Conservation (phyloP, 2,113 vertebrate genomes). For the Mesembrinibis cayennensis region DNA sequence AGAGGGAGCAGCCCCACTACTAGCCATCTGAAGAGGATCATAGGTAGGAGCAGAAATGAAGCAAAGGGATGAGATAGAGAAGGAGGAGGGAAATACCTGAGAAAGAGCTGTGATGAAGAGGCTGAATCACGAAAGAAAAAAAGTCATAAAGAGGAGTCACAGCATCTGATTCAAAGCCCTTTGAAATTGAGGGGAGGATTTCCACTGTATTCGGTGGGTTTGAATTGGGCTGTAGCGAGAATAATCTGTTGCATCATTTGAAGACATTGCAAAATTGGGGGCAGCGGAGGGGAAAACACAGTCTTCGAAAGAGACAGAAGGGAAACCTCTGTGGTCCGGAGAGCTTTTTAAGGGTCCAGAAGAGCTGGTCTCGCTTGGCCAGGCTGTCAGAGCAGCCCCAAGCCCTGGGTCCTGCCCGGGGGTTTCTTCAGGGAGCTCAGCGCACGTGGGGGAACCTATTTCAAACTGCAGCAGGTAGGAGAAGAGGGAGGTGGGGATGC, state of each 20-base stretch:
- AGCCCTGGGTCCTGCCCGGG: not conserved
- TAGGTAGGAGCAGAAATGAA: not conserved
- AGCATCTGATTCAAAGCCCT: not conserved
- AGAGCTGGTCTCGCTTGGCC: not conserved
- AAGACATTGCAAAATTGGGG: not conserved
- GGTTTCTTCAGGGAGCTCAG: not conserved
- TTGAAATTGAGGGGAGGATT: not conserved
- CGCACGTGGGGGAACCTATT: rapidly evolving
- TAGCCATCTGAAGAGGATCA: not conserved
- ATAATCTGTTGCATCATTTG: not conserved
- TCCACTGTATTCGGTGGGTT: not conserved
- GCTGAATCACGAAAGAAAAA: not conserved
- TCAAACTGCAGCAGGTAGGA: not conserved
- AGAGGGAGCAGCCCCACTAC: not conserved
- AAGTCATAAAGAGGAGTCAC: not conserved
- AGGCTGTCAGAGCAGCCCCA: not conserved
- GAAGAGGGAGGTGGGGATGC: not conserved
- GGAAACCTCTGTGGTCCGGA: not conserved
- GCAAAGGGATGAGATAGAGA: not conserved
- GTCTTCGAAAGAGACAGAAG: not conserved
- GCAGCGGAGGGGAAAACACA: not conserved
- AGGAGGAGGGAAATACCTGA: not conserved
- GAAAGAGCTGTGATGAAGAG: not conserved
- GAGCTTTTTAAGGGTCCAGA: not conserved
- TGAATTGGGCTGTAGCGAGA: not conserved